phyloP scores from a whole-genome alignment of 1,140 invertebrate species.

The Melipona quadrifasciata region DNA sequence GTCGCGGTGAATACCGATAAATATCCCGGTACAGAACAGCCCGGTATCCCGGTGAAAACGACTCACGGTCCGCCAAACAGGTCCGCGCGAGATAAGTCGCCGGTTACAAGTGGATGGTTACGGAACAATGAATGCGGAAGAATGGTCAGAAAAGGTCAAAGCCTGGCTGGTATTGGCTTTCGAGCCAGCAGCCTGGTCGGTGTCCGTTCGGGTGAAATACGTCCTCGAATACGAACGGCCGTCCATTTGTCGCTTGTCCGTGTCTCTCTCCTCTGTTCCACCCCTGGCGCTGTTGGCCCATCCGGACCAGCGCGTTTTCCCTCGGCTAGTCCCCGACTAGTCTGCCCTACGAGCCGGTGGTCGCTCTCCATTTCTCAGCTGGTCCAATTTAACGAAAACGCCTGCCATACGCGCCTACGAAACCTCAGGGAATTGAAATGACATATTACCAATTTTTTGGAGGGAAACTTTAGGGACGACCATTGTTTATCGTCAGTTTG shows the following conservation, averaged over 20 bases:
- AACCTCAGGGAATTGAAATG: slow-evolving; percentile 31
- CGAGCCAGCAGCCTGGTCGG: slow-evolving; percentile 60
- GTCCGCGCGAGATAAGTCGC: slow-evolving; percentile 36
- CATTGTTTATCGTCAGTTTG: not conserved
- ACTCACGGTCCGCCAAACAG: not conserved
- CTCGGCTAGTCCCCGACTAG: slow-evolving; percentile 23
- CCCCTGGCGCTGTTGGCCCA: slow-evolving; percentile 7
- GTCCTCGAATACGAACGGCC: slow-evolving; percentile 71
- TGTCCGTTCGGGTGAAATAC: slow-evolving; percentile 70
- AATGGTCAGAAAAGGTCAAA: slow-evolving; percentile 50
- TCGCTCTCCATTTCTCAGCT: slow-evolving; percentile 72
- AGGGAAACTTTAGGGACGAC: not conserved
- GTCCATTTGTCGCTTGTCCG: slow-evolving; percentile 73
- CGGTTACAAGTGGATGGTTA: slow-evolving; percentile 52
- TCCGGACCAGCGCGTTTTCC: slow-evolving; percentile 10
- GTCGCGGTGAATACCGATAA: slow-evolving; percentile 5
- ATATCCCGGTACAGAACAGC: not conserved
- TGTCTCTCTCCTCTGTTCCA: slow-evolving; percentile 35
- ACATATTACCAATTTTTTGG: not conserved
- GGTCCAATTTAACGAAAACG: slow-evolving; percentile 73
- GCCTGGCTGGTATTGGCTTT: slow-evolving; percentile 57
- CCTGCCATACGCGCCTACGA: slow-evolving; percentile 55
- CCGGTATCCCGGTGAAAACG: slow-evolving; percentile 15
- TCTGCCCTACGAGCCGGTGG: slow-evolving; percentile 46
- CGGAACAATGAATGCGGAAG: slow-evolving; percentile 62